These are phyloP conservation scores for Sardinella longiceps DNA, from an alignment of 2,797 vertebrate species.

Conservation along the genomic window DNA sequence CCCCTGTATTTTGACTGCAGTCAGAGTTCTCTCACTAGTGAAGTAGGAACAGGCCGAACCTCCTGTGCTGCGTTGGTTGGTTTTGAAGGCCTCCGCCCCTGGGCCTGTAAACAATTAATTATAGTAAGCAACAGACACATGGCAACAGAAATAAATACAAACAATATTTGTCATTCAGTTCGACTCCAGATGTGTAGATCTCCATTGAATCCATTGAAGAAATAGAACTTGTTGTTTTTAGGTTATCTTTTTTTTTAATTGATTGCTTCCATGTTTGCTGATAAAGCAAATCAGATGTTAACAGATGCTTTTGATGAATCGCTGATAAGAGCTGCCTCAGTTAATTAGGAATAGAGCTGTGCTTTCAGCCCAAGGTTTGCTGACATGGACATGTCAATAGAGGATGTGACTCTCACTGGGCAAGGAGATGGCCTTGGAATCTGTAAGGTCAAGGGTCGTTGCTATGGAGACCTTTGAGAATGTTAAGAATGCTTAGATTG, in stretches of 20 bases:
- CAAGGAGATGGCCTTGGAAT: too few relatives aligned
- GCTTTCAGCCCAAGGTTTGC: neutral
- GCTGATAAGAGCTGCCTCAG: neutral
- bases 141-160: neutral
- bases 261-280: neutral
- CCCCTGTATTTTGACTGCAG: neutral
- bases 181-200: neutral
- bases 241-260: neutral
- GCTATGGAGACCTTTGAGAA: too few relatives aligned
- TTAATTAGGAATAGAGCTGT: neutral
- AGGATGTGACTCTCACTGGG: neutral
- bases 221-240: neutral
- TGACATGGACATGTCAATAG: neutral
- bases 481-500: neutral
- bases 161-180: neutral
- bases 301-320: neutral
- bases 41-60: neutral
- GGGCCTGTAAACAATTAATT: neutral
- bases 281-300: neutral
- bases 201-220: neutral
- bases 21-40: neutral
- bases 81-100: neutral
- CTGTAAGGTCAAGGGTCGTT: too few relatives aligned
- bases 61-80: neutral
- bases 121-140: neutral